A percentile compares a stretch with the other conserved stretches of the same genome.
These are phyloP conservation scores for Cromileptes altivelis DNA, from an alignment of 2,113 vertebrate species.

Conservation along the genomic window DNA sequence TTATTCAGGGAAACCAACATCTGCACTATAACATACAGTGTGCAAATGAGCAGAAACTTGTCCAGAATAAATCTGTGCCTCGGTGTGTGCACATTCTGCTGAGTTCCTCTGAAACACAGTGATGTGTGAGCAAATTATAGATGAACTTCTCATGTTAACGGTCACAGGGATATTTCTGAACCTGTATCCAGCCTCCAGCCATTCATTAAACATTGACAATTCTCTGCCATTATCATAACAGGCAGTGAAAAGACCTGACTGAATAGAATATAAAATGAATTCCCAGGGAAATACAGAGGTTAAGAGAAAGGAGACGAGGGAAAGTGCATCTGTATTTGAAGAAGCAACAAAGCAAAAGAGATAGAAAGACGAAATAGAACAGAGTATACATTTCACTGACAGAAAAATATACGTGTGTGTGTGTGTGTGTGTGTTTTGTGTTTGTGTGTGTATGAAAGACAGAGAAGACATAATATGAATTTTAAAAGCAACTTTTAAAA, in stretches of 20 bases:
- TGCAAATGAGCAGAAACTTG: slow-evolving; percentile 51
- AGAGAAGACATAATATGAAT: slow-evolving; percentile 12
- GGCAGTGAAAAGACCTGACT: slow-evolving; percentile 58
- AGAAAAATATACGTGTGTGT: neutral
- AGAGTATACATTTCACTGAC: slow-evolving; percentile 6
- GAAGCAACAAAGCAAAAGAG: slow-evolving; percentile 27
- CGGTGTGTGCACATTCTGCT: slow-evolving; percentile 33
- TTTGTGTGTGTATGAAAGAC: neutral
- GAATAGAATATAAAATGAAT: slow-evolving; percentile 65
- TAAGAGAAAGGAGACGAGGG: slow-evolving; percentile 28
- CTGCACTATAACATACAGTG: slow-evolving; percentile 35
- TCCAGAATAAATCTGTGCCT: slow-evolving; percentile 53
- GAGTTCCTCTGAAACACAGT: slow-evolving; percentile 34
- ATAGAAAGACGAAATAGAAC: slow-evolving; percentile 26
- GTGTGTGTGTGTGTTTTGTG: slow-evolving; percentile 11
- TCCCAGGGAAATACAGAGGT: slow-evolving; percentile 25
- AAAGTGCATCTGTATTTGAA: slow-evolving; percentile 41
- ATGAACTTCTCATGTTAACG: slow-evolving; percentile 68
- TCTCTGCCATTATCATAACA: slow-evolving; percentile 68
- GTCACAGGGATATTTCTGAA: slow-evolving; percentile 64
- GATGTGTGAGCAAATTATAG: slow-evolving; percentile 61
- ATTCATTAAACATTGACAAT: slow-evolving; percentile 79
- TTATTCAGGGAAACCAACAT: slow-evolving; percentile 62
- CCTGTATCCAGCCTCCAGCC: slow-evolving; percentile 63
- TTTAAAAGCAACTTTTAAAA: slow-evolving; percentile 24